Evolutionary conservation across 2,888 invertebrate genomes (phyloP), one percentile per base, ranked within the genome.

Genomic region (Lysandra bellargus): DNA sequence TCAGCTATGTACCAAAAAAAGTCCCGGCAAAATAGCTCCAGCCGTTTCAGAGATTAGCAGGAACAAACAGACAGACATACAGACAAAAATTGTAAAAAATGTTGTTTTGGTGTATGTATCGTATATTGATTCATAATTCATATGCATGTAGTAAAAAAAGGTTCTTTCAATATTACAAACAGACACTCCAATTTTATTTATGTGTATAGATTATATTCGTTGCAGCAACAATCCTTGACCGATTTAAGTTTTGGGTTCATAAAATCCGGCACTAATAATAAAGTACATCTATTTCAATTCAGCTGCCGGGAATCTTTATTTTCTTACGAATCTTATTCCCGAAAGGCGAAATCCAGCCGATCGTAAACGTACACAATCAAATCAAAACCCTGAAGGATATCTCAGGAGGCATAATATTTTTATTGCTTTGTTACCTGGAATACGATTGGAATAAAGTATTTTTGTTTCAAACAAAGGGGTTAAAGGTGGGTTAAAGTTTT

Each of bases 301-400:
- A 37, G 37, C 12, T 5, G 33, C 23, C 49, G 73, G 37, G 17
- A 37, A n/a, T 73, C 40, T 40, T 73, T 74, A 74, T 74, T 74
- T 74, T 49, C 75, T 69, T 69, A 49, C 75, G 44, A 75, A 75
- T 75, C 75, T 75, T 53, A 75, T 75, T 75, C 75, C 75, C 75
- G 30, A 23, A 49, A 49, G 75, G 49, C 75, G 23, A 75, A 69
- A 69, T 37, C 69, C 69, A 69, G 69, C 69, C 69, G 69, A 69
- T 37, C 69, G 69, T 69, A 69, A 69, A 69, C 69, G 69, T 69
- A 37, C 69, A 37, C 69, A 69, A 69, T 69, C 69, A 69, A 69
- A 69, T 69, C 69, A 69, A 69, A 69, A 69, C 69, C 33, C 69
- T 30, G 69, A 69, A 69, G 69, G 69, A 69, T 69, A 69, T 37